Conservation (phyloP, 2,113 vertebrate genomes). For the Engystomops pustulosus region DNA sequence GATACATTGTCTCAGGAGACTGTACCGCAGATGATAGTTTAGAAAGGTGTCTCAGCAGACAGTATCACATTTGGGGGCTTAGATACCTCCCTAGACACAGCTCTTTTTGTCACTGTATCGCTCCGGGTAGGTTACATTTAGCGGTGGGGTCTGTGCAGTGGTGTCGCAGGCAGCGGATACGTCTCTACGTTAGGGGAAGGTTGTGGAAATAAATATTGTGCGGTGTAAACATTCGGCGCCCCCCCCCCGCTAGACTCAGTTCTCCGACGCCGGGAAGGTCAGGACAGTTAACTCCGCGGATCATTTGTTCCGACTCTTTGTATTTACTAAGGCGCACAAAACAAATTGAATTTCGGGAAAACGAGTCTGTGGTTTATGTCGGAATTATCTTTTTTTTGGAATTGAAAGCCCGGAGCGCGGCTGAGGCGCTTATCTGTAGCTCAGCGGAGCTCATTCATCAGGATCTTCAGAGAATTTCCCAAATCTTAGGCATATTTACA, state of each 20-base stretch:
- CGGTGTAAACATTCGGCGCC: background rate
- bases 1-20: background rate
- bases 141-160: background rate
- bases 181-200: background rate
- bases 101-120: too few species aligned
- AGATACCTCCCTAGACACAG: background rate
- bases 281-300: background rate
- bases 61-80: background rate
- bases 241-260: background rate
- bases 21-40: background rate
- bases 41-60: background rate
- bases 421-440: background rate
- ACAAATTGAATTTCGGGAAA: conserved; percentile 7
- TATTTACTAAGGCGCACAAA: conserved; percentile 1
- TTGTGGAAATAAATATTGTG: background rate
- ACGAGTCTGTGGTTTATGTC: background rate
- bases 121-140: background rate
- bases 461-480: background rate
- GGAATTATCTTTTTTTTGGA: conserved; percentile 23
- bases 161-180: background rate
- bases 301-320: conserved; percentile 9
- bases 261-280: background rate
- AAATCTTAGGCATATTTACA: background rate
- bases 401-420: background rate
- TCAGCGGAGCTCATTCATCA: background rate